These are phyloP conservation scores for Eulemur rubriventer DNA, from an alignment of 2,797 vertebrate species.

Conservation along the genomic window DNA sequence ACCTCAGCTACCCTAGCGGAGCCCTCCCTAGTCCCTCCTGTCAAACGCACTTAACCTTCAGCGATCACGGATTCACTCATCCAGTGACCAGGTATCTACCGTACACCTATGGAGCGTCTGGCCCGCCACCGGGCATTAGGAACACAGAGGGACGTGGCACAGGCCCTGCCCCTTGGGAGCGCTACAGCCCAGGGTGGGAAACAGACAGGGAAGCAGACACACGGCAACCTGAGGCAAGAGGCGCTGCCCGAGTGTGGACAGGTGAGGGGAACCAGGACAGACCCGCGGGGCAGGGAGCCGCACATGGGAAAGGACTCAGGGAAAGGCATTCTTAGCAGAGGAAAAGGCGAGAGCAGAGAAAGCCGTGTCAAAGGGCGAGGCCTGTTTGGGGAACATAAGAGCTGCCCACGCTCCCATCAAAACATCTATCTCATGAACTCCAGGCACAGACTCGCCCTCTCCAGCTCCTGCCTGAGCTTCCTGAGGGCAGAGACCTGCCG, in stretches of 20 bases:
- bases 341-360: background rate
- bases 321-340: background rate
- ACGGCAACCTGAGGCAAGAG: background rate
- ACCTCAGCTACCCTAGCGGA: background rate
- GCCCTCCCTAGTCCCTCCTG: background rate
- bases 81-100: background rate
- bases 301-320: fast-evolving
- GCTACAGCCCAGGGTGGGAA: background rate
- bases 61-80: fast-evolving
- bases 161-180: background rate
- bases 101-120: background rate
- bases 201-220: background rate
- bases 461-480: background rate
- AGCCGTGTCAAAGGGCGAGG: background rate
- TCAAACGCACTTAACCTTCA: background rate
- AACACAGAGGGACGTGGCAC: background rate
- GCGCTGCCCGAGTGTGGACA: fast-evolving
- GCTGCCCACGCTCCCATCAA: too few species aligned
- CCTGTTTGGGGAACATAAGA: fast-evolving
- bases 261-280: background rate
- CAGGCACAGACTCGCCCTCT: too few species aligned
- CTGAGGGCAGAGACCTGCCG: background rate
- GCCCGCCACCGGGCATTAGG: background rate
- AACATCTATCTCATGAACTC: background rate
- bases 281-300: background rate